phyloP scores from a whole-genome alignment of 2,113 vertebrate species.

The Dromaius novaehollandiae region DNA sequence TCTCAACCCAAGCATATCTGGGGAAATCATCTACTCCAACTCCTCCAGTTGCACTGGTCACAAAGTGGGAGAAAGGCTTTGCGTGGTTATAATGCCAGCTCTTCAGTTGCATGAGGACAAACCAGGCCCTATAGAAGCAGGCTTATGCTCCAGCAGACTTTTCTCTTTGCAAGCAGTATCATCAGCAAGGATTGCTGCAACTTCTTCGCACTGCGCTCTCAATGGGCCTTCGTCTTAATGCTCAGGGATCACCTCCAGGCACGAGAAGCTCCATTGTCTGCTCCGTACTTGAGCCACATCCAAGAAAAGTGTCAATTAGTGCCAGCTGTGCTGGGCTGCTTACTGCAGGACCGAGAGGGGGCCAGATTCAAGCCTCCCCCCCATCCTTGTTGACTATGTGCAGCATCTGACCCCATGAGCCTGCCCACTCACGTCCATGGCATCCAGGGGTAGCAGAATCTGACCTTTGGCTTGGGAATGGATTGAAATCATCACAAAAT shows the following conservation, averaged over 20 bases:
- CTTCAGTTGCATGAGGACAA: neutral
- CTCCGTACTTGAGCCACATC: neutral
- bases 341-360: neutral
- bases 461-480: neutral
- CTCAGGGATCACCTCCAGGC: constrained; percentile 25
- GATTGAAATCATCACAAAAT: neutral
- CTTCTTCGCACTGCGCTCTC: neutral
- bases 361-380: neutral
- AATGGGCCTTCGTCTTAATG: neutral
- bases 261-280: constrained; percentile 12
- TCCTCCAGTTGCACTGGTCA: neutral
- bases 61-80: neutral
- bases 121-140: neutral
- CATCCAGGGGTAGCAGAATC: neutral
- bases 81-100: neutral
- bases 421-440: neutral
- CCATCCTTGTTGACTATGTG: neutral
- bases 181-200: neutral
- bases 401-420: neutral
- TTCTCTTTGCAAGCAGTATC: neutral
- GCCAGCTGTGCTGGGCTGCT: constrained; percentile 16
- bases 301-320: constrained; percentile 46
- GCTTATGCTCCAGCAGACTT: fast-evolving
- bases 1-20: neutral
- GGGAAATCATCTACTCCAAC: neutral